phyloP scores from a whole-genome alignment of 2,113 vertebrate species.

The Pteropus alecto region DNA sequence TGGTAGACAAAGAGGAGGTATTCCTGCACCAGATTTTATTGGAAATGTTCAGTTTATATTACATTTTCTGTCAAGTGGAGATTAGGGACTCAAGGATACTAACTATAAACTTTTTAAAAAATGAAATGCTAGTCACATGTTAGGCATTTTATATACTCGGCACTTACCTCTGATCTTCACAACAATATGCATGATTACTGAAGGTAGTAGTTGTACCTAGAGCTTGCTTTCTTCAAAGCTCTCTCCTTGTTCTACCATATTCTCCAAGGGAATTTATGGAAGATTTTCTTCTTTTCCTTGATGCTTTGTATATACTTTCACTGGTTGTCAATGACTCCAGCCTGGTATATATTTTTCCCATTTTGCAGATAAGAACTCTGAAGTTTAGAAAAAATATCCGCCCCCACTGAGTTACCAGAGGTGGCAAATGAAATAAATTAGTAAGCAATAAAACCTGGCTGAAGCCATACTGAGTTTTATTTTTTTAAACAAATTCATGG shows the following conservation, averaged over 20 bases:
- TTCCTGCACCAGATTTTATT: neutral
- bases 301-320: neutral
- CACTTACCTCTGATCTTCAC: neutral
- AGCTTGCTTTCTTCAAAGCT: neutral
- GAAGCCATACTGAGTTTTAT: neutral
- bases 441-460: neutral
- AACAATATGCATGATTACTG: neutral
- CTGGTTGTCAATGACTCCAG: neutral
- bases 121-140: neutral
- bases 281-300: neutral
- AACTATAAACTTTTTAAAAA: neutral
- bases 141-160: neutral
- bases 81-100: neutral
- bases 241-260: neutral
- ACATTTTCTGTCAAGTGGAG: neutral
- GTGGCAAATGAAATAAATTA: neutral
- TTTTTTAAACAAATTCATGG: conserved; percentile 14
- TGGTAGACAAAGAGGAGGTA: neutral
- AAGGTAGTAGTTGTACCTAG: neutral
- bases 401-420: neutral
- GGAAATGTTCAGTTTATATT: neutral
- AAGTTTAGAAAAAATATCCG: neutral
- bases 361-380: neutral
- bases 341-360: neutral
- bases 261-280: neutral